phyloP scores from a whole-genome alignment of 2,888 invertebrate species.

The Tineola bisselliella region DNA sequence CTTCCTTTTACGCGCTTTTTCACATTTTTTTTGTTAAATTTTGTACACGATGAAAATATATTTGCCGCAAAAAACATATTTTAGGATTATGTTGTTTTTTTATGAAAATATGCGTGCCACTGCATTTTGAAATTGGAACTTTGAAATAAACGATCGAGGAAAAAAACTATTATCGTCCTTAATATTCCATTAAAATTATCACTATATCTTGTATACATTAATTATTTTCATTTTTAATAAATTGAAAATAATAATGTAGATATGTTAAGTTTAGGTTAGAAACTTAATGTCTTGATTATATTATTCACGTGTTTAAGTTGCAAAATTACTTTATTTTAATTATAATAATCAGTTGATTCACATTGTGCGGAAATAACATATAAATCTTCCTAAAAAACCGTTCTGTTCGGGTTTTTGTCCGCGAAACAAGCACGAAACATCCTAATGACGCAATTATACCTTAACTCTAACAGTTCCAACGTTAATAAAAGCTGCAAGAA shows the following conservation, averaged over 20 bases:
- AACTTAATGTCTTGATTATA: background rate
- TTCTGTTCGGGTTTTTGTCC: slow-evolving; percentile 25
- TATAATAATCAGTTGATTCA: background rate
- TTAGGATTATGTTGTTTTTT: too few relatives aligned
- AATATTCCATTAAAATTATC: too few relatives aligned
- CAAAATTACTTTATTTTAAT: background rate
- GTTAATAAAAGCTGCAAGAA: slow-evolving; percentile 37
- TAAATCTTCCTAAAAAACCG: slow-evolving; percentile 17
- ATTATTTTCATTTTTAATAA: too few relatives aligned
- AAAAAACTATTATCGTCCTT: too few relatives aligned
- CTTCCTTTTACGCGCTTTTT: background rate
- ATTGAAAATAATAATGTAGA: too few relatives aligned
- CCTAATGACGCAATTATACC: slow-evolving; percentile 44
- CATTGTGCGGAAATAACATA: slow-evolving; percentile 12
- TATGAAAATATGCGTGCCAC: background rate
- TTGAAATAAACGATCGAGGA: too few relatives aligned
- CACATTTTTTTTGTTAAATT: background rate
- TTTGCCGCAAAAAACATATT: background rate
- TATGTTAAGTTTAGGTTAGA: background rate
- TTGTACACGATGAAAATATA: background rate
- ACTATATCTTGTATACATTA: too few relatives aligned
- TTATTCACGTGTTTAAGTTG: background rate
- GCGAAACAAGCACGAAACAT: slow-evolving; percentile 34
- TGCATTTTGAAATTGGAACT: background rate
- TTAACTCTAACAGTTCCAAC: slow-evolving; percentile 30